phyloP scores from a whole-genome alignment of 1,140 invertebrate genomes.

The Dreissena rostriformis region DNA sequence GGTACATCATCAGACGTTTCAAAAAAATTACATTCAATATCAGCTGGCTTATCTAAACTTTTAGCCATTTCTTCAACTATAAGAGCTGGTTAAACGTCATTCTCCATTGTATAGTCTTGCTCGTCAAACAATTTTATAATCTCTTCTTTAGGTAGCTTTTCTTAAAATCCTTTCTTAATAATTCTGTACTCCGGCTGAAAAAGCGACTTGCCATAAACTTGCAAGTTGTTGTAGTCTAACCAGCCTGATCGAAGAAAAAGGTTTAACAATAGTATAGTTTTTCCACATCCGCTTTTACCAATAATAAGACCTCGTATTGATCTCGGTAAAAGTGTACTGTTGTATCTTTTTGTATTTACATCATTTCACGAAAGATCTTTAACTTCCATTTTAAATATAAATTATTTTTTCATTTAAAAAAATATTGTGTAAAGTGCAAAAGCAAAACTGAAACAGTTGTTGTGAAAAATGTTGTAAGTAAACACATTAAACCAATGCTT shows the following conservation, averaged over 20 bases:
- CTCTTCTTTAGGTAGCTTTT: no score
- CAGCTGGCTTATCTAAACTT: no score
- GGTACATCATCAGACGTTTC: no score
- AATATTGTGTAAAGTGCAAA: not conserved
- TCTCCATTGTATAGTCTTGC: no score
- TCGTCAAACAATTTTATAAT: no score
- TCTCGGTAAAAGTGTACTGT: not conserved
- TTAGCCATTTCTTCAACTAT: no score
- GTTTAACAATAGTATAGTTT: not conserved
- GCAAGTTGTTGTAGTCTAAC: not conserved
- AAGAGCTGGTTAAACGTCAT: no score
- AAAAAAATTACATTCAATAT: no score
- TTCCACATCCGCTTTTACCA: not conserved
- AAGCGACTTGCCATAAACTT: not conserved
- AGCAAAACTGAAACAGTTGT: not conserved
- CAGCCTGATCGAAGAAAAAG: not conserved
- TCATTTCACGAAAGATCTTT: constrained; percentile 1
- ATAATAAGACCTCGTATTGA: not conserved
- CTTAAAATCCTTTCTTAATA: no score
- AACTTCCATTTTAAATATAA: not conserved
- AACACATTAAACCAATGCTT: not conserved
- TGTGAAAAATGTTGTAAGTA: not conserved
- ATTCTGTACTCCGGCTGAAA: not conserved
- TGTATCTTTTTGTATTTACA: not conserved
- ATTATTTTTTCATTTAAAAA: not conserved